Conservation (phyloP, 2,888 invertebrate genomes). For the Horisme vitalbata region DNA sequence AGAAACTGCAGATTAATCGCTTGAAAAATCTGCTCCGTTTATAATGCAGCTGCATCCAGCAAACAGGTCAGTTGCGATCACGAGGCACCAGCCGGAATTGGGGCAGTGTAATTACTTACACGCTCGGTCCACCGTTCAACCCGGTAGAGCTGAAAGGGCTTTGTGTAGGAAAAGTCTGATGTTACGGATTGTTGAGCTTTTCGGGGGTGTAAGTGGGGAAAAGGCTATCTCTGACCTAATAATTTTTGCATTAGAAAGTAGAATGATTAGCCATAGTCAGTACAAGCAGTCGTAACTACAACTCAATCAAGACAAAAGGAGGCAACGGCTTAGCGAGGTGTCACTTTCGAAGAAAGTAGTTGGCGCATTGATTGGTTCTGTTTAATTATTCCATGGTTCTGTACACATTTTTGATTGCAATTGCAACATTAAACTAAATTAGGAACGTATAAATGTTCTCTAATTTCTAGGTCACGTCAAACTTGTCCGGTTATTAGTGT, state of each 20-base stretch:
- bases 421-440: constrained; percentile 21
- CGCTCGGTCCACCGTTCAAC: constrained; percentile 50
- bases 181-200: constrained; percentile 63
- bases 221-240: too few relatives aligned
- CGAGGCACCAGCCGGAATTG: constrained; percentile 54
- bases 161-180: constrained; percentile 57
- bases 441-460: constrained; percentile 17
- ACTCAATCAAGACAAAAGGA: constrained; percentile 26
- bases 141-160: constrained; percentile 62
- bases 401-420: constrained; percentile 26
- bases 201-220: too few relatives aligned
- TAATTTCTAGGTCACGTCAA: constrained; percentile 30
- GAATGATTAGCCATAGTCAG: constrained; percentile 24
- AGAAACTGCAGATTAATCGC: constrained; percentile 20
- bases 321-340: constrained; percentile 8
- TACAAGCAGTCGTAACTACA: constrained; percentile 16
- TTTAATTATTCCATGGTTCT: constrained; percentile 22
- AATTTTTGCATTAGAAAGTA: constrained; percentile 22
- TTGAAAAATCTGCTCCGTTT: constrained; percentile 33
- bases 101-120: constrained; percentile 72
- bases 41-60: constrained; percentile 41
- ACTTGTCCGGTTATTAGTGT: constrained; percentile 28
- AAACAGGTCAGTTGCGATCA: constrained; percentile 56
- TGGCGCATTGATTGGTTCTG: constrained; percentile 22
- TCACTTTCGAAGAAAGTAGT: constrained; percentile 34